These are phyloP conservation scores for Microtus agrestis DNA, from an alignment of 2,797 vertebrate species.

Conservation along the genomic window DNA sequence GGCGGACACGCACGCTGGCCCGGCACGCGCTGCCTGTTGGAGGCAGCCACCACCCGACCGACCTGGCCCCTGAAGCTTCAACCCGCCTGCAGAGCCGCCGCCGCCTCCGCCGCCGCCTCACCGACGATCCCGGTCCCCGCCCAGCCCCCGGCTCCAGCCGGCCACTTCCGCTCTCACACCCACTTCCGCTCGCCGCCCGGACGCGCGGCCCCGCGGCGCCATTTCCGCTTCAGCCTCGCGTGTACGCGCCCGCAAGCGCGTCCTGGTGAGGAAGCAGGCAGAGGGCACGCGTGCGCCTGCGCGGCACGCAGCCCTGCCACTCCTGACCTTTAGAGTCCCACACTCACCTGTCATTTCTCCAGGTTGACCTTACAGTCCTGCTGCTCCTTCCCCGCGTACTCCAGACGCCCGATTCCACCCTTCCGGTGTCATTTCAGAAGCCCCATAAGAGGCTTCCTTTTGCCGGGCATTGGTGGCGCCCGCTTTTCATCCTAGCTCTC, in stretches of 20 bases:
- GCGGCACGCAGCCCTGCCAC: fast-evolving
- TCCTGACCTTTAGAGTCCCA: fast-evolving
- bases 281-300: neutral
- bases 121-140: conserved; percentile 80
- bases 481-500: too few relatives aligned
- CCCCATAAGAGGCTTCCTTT: neutral
- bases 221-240: conserved; percentile 74
- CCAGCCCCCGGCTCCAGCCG: conserved; percentile 82
- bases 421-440: conserved; percentile 14
- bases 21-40: conserved; percentile 67
- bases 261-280: fast-evolving
- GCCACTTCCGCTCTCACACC: conserved; percentile 86
- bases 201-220: conserved; percentile 77
- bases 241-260: conserved; percentile 43
- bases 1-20: conserved; percentile 74
- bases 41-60: conserved; percentile 70
- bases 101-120: conserved; percentile 81
- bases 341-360: neutral
- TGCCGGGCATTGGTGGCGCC: too few relatives aligned
- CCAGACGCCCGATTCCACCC: neutral
- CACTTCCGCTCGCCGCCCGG: conserved; percentile 85
- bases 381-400: neutral
- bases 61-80: conserved; percentile 84
- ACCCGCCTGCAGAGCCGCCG: conserved; percentile 86
- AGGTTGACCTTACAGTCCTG: neutral